Base-by-base conservation (phyloP, 2,888 invertebrate species). In the Pachycephus smyrnensis region DNA sequence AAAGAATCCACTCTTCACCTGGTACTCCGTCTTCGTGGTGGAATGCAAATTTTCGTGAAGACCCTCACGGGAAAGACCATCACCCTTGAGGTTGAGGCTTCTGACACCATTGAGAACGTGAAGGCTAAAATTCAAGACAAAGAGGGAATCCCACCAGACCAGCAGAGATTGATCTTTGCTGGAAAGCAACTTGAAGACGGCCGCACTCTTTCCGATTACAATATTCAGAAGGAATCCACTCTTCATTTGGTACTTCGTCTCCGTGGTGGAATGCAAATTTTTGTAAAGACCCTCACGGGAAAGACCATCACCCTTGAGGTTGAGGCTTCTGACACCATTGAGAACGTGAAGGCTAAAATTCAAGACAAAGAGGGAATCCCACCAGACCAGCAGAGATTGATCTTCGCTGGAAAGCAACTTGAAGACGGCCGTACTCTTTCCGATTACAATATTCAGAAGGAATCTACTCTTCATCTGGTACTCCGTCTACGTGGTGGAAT, bases 21-120 rank as follows among this genome's bases (percentile, higher is more conserved):
- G 86, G 94, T 94, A 68, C 90, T 94, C 73, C 92, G 94, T 86
- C 92, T 94, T 37, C 90, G 94, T 80, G 94, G 94, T 86, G 95
- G 95, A 82, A 95, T 95, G 92, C 94, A 95, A 89, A 95, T 95
- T 84, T 74, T 86, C 23, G 86, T 86, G 12, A 86, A 86, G 76
- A 84, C 84, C 6, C 35, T 84, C 71, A 84, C 84, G 6, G 84
- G 84, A 30, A 84, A 84, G 69, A 84, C 84, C 73, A 84, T 84
- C 40, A 83, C 82, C 31, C 75, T 80, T 3, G 80, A 80, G 32
- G 80, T 80, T 23, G 80, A 80, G 73, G 77, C 80, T 40, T 80
- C 80, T 4, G 80, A 80, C 31, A 80, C 80, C 3, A 80, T 80
- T 31, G 80, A 80, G 12, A 80, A 80, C 11, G 80, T 80, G 3